Percentiles rank a stretch among this genome's conserved stretches.
Conservation (phyloP, 2,888 invertebrate species). For the Belgica antarctica region DNA sequence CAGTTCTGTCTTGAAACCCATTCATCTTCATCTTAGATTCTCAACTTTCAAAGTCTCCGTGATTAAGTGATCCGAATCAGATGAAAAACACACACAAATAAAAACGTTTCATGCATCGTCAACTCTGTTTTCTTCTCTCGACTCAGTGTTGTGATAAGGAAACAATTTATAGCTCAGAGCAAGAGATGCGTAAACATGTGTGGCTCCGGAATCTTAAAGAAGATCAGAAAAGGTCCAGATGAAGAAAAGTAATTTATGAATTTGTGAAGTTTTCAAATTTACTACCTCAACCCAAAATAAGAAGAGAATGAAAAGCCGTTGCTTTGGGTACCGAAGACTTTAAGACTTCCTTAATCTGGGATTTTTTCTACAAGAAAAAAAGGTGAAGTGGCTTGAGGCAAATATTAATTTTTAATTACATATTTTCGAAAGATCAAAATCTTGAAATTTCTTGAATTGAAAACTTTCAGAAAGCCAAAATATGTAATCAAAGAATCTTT, state of each 20-base stretch:
- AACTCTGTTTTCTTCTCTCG: neutral
- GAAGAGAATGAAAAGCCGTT: neutral
- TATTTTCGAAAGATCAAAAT: too few species aligned
- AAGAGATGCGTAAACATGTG: constrained; percentile 22
- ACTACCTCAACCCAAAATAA: constrained; percentile 3
- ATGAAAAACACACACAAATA: neutral
- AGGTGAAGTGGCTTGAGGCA: neutral
- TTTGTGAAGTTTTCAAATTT: constrained; percentile 25
- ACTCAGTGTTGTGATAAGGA: constrained; percentile 13
- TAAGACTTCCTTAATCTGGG: too few species aligned
- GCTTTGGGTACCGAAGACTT: too few species aligned
- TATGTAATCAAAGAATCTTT: too few species aligned
- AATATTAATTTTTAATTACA: constrained; percentile 11
- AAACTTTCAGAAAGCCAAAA: too few species aligned
- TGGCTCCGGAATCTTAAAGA: neutral
- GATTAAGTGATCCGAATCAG: constrained; percentile 23
- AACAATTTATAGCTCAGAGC: neutral
- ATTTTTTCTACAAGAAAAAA: neutral
- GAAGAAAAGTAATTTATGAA: constrained; percentile 16
- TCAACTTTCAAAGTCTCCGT: neutral
- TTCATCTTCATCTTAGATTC: neutral
- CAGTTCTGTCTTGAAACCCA: neutral
- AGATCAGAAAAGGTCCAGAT: neutral
- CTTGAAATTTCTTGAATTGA: too few species aligned
- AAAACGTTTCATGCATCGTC: constrained; percentile 26